Evolutionary conservation across 2,888 invertebrate genomes (phyloP).

Genomic region (Leptothorax acervorum): DNA sequence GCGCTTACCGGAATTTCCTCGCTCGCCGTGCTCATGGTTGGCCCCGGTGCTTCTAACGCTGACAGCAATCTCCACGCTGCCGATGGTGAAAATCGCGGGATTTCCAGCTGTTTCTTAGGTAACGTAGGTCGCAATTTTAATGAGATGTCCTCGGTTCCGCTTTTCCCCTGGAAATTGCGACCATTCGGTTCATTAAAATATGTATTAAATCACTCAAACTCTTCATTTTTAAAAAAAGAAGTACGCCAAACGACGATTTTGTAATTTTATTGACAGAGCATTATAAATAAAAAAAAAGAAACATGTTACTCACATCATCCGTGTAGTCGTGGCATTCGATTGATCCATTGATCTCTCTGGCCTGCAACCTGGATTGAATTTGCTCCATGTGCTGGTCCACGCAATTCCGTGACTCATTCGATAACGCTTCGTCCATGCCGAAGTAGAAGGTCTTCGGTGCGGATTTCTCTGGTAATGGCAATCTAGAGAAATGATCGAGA

Average conservation of each 20-base stretch:
- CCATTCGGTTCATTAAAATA: neutral
- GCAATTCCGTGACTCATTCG: slow-evolving; percentile 67
- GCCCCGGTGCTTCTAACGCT: slow-evolving; percentile 87
- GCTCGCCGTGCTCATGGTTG: slow-evolving; percentile 80
- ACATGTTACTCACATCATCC: slow-evolving; percentile 71
- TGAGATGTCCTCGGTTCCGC: slow-evolving; percentile 89
- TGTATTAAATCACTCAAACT: neutral
- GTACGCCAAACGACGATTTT: neutral
- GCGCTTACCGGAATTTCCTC: slow-evolving; percentile 82
- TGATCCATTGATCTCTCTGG: slow-evolving; percentile 65
- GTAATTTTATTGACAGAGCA: neutral
- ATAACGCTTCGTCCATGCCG: slow-evolving; percentile 89
- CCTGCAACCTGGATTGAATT: slow-evolving; percentile 66
- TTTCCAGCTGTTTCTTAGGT: slow-evolving; percentile 92
- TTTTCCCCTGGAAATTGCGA: slow-evolving; percentile 78
- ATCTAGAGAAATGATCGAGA: slow-evolving; percentile 63
- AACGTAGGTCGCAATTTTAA: slow-evolving; percentile 92
- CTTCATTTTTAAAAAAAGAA: slow-evolving; percentile 8
- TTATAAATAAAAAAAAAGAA: slow-evolving; percentile 12
- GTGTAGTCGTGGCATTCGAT: slow-evolving; percentile 67
- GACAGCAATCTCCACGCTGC: slow-evolving; percentile 93
- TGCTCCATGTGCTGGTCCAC: slow-evolving; percentile 68
- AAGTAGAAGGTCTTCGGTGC: slow-evolving; percentile 91
- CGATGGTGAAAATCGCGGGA: slow-evolving; percentile 93
- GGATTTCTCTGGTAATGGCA: slow-evolving; percentile 73